Conservation (phyloP, 2,113 vertebrate genomes). For the Sorex araneus region DNA sequence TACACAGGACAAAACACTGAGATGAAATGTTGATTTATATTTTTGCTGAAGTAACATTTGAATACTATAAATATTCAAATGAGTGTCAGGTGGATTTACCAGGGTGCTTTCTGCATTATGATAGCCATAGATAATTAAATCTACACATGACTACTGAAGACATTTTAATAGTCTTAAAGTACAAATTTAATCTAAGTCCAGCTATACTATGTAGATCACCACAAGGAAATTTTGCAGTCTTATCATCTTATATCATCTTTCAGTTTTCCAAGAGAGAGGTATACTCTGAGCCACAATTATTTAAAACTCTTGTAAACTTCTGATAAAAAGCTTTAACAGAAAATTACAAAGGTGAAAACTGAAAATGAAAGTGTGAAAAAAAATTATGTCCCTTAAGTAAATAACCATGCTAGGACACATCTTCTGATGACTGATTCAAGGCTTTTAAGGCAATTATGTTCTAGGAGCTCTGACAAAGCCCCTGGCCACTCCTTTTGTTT, state of each 20-base stretch:
- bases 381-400: slow-evolving; percentile 37
- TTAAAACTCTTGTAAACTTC: slow-evolving; percentile 37
- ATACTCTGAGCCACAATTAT: slow-evolving; percentile 14
- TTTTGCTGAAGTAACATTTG: slow-evolving; percentile 41
- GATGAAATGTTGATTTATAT: slow-evolving; percentile 55
- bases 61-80: slow-evolving; percentile 33
- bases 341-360: neutral
- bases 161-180: slow-evolving; percentile 40
- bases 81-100: slow-evolving; percentile 3
- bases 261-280: slow-evolving; percentile 60
- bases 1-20: slow-evolving; percentile 63
- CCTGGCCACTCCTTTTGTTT: too few relatives aligned
- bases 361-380: neutral
- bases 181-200: slow-evolving; percentile 31
- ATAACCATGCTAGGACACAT: neutral
- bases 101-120: neutral
- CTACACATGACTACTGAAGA: slow-evolving; percentile 1
- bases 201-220: slow-evolving; percentile 1
- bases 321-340: slow-evolving; percentile 13
- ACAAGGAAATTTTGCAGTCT: slow-evolving; percentile 38
- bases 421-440: neutral
- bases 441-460: slow-evolving; percentile 28
- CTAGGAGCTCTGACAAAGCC: neutral
- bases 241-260: slow-evolving; percentile 50
- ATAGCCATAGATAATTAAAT: slow-evolving; percentile 33